Evolutionary conservation across 2,113 vertebrate genomes (phyloP).

Genomic region (Zosterops japonicus): DNA sequence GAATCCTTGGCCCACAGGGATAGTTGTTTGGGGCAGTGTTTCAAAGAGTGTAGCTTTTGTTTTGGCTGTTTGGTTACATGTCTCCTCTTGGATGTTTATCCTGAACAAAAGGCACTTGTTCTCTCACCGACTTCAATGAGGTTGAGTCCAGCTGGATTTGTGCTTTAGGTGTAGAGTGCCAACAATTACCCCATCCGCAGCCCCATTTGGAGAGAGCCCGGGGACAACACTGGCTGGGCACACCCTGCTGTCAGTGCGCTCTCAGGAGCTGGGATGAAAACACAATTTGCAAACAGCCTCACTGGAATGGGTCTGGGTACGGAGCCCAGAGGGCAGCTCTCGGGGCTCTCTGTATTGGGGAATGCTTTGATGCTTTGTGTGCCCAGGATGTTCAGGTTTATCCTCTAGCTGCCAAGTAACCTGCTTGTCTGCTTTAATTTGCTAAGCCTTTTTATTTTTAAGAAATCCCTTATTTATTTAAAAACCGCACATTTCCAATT

Average conservation of each 20-base stretch:
- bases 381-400: not conserved
- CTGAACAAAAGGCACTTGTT: slow-evolving; percentile 37
- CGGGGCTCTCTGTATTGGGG: not conserved
- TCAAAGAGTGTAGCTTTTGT: not conserved
- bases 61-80: not conserved
- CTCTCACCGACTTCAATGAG: not conserved
- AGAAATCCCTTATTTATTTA: not conserved
- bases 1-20: not conserved
- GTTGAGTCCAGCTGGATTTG: slow-evolving; percentile 9
- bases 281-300: not conserved
- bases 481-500: not conserved
- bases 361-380: not conserved
- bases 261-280: not conserved
- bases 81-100: not conserved
- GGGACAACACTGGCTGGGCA: not conserved
- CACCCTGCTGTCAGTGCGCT: not conserved
- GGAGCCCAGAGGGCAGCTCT: not conserved
- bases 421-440: slow-evolving; percentile 13
- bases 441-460: not conserved
- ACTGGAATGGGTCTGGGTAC: not conserved
- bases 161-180: not conserved
- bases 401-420: not conserved
- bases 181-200: not conserved
- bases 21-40: not conserved
- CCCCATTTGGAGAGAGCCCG: not conserved